Evolutionary conservation across 2,797 vertebrate genomes (phyloP), one percentile per base, ranked within the genome.

Genomic region (Falco novaeseelandiae): DNA sequence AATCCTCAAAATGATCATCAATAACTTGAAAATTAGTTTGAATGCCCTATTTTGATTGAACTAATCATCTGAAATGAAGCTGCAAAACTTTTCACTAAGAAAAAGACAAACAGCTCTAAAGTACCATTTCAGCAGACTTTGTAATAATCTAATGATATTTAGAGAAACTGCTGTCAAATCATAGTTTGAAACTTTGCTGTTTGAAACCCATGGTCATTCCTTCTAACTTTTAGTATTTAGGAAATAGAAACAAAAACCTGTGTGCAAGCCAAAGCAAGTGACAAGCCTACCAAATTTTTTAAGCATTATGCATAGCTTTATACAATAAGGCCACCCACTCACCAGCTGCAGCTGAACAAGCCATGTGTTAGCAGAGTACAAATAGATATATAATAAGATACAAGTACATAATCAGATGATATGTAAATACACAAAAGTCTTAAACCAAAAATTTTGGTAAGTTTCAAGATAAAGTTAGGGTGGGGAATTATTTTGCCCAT

Each of bases 301-400:
- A 85, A 93, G 63, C 38, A 17, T 87, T 91, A 82, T 83, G 46
- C 44, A 25, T 40, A 49, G 55, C 77, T 95, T 94, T 82, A 62
- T 66, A 67, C 1, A 70, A 55, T 83, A 85, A 87, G 57, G 46
- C 93, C 91, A 83, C 97, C 96, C 89, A 96, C 96, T 84, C 96
- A 97, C 90, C 96, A 97, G 94, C 90, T 95, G 97, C 83, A 92
- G 52, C 66, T 62, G 86, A 96, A 57, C 19, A 59, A 91, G 51
- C 79, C 96, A 90, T 93, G 95, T 95, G 94, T 73, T 94, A 78
- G 57, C 57, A 92, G 78, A 87, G 54, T 49, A 95, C 51, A 87
- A 93, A 92, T 11, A 93, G 65, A 90, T 67, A 77, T 6, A 74
- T 76, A 57, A 4, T 17, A 46, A 73, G 38, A 83, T 52, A 79